Evolutionary conservation across 2,797 vertebrate genomes (phyloP).

Genomic region (Micromesistius poutassou): DNA sequence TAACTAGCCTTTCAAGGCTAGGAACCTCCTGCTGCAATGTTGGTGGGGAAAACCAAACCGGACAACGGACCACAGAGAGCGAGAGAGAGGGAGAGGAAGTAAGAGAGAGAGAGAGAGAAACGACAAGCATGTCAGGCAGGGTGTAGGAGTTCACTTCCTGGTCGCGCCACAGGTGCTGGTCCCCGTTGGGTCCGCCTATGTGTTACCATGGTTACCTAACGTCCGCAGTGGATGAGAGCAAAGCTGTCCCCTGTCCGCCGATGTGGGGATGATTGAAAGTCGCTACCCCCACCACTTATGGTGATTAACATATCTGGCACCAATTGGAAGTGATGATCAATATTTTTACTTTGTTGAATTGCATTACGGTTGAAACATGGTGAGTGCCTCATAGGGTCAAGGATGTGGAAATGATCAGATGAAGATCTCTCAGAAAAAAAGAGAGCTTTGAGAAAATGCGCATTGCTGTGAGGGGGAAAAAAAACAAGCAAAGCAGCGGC

Average conservation of each 20-base stretch:
- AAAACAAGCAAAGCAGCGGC: neutral
- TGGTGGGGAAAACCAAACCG: neutral
- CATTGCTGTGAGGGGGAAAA: neutral
- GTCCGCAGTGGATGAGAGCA: neutral
- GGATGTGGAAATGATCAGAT: neutral
- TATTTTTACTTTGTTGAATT: neutral
- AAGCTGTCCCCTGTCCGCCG: neutral
- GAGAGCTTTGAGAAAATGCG: neutral
- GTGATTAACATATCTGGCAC: neutral
- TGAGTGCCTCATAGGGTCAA: neutral
- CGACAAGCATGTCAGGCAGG: neutral
- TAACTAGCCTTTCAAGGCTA: neutral
- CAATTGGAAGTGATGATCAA: neutral
- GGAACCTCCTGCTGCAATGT: slow-evolving; percentile 1
- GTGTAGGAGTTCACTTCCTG: neutral
- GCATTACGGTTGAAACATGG: neutral
- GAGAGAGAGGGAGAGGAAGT: no score
- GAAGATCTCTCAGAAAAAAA: neutral
- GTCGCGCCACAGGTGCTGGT: neutral
- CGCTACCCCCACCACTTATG: neutral
- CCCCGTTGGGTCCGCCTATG: neutral
- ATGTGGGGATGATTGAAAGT: neutral
- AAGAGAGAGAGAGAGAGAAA: no score
- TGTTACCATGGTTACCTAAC: slow-evolving; percentile 3
- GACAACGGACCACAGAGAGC: neutral